These are phyloP conservation scores for Nansenia antarctica DNA, from an alignment of 2,113 vertebrate genomes.

Conservation along the genomic window DNA sequence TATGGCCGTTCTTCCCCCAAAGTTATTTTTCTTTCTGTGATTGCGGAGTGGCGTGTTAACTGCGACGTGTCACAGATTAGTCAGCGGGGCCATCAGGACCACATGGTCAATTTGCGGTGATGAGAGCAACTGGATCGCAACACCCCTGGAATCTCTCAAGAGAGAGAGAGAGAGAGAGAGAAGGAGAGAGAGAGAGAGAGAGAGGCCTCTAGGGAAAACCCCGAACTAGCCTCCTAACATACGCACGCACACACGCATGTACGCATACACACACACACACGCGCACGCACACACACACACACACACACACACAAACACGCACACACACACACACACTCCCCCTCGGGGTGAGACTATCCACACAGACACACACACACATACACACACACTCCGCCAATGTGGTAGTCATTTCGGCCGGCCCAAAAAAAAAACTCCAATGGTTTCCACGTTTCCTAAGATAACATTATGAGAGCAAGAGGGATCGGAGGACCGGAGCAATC, in stretches of 20 bases:
- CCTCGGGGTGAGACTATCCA: conserved; percentile 4
- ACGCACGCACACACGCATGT: conserved; percentile 7
- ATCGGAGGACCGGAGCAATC: conserved; percentile 62
- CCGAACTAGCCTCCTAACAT: too few species aligned
- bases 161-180: too few species aligned
- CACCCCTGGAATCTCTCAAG: conserved; percentile 64
- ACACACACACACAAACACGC: conserved; percentile 10
- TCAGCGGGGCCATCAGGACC: conserved; percentile 70
- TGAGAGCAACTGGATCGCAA: conserved; percentile 66
- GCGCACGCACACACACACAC: neutral
- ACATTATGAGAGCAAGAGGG: conserved; percentile 72
- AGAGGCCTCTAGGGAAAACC: conserved; percentile 51
- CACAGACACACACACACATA: conserved; percentile 27
- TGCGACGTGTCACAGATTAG: conserved; percentile 69
- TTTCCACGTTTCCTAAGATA: conserved; percentile 81
- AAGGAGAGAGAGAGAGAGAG: too few species aligned
- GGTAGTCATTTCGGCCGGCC: conserved; percentile 77
- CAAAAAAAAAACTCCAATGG: conserved; percentile 74
- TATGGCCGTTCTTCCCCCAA: conserved; percentile 61
- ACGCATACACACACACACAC: too few species aligned
- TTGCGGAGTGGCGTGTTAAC: conserved; percentile 71
- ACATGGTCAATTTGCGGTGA: conserved; percentile 76
- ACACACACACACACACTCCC: conserved; percentile 5
- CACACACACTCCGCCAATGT: conserved; percentile 63
- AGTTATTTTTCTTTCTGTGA: conserved; percentile 76